Conservation (phyloP, 2,113 vertebrate species). For the Zapus hudsonius region DNA sequence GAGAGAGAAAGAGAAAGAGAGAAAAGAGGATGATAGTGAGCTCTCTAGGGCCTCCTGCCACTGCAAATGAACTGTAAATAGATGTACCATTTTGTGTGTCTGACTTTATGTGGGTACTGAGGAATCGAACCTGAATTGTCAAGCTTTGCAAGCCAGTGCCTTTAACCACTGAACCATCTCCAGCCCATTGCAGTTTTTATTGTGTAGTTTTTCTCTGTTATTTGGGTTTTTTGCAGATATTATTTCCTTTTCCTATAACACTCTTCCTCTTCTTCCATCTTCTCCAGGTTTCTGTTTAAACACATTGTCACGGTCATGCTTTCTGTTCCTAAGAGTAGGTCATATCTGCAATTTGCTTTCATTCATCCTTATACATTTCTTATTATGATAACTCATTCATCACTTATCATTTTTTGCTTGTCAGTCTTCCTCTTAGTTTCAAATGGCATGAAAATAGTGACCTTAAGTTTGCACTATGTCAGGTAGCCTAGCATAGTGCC, state of each 20-base stretch:
- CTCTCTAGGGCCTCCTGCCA: too few relatives aligned
- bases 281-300: slow-evolving; percentile 20
- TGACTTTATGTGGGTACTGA: too few relatives aligned
- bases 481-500: neutral
- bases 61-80: too few relatives aligned
- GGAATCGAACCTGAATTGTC: too few relatives aligned
- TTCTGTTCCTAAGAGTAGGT: slow-evolving; percentile 19
- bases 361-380: neutral
- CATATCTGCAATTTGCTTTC: slow-evolving; percentile 17
- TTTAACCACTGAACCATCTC: neutral
- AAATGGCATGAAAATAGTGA: neutral
- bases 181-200: neutral
- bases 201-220: neutral
- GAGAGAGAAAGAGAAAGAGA: too few relatives aligned
- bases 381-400: slow-evolving; percentile 7
- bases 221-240: neutral
- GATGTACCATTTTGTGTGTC: too few relatives aligned
- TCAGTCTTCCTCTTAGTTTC: neutral
- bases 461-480: slow-evolving; percentile 14
- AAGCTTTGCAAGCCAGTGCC: too few relatives aligned
- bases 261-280: neutral
- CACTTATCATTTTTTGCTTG: neutral
- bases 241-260: slow-evolving; percentile 16
- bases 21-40: too few relatives aligned
- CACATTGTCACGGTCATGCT: slow-evolving; percentile 19